Conservation (phyloP, 2,797 vertebrate genomes). For the Emys orbicularis region DNA sequence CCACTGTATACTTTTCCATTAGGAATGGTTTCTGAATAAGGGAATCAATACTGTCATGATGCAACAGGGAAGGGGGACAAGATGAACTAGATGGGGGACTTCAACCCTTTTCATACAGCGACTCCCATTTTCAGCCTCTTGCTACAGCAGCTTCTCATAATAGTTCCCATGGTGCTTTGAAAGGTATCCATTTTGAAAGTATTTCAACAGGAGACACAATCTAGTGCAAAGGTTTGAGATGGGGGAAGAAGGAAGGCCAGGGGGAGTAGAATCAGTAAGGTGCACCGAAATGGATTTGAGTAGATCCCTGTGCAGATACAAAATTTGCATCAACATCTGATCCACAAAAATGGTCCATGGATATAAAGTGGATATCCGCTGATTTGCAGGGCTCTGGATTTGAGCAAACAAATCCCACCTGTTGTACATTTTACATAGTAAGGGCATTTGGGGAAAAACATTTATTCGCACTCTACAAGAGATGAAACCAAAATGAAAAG, state of each 20-base stretch:
- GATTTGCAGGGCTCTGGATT: not conserved
- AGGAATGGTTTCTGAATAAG: not conserved
- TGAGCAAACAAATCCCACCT: not conserved
- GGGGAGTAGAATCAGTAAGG: rapidly evolving
- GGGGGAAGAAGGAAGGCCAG: not conserved
- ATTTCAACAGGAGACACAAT: not conserved
- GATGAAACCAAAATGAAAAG: not conserved
- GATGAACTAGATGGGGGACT: not conserved
- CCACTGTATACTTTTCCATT: not conserved
- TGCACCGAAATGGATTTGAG: not conserved
- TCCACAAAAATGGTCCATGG: no score
- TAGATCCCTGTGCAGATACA: no score
- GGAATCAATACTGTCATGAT: not conserved
- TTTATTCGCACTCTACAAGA: not conserved
- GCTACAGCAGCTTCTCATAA: not conserved
- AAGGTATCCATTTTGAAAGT: not conserved
- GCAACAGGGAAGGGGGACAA: not conserved
- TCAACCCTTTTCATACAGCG: not conserved
- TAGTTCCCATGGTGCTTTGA: not conserved
- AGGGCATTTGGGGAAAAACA: not conserved
- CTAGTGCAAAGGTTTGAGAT: not conserved
- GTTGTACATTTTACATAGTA: not conserved
- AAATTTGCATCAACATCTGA: no score
- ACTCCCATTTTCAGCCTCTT: not conserved
- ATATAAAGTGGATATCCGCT: no score